Base-by-base conservation (phyloP, 2,113 vertebrate genomes). In the Crotalus horridus region DNA sequence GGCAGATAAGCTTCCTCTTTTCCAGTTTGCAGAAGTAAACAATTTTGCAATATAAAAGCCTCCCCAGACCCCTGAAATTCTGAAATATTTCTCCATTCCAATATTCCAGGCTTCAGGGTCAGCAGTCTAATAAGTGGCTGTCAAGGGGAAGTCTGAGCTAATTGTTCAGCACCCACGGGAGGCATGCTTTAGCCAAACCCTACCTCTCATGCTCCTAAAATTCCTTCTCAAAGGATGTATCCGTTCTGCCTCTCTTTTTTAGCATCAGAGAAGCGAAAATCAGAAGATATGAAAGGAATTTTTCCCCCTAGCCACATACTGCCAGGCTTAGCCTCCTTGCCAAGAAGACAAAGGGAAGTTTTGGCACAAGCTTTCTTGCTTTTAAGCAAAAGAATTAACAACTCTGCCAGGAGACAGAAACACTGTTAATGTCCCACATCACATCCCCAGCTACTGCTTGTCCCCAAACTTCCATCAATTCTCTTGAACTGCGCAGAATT, bases 181-280 rank as follows among this genome's bases (percentile, higher is more conserved):
- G 21, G 48, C 8, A 23, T 59, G 43, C 29, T 74, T 55, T 58
- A 91, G 46, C n/a, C 29, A 15, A 53, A 23, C 54, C 61, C 11
- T 55, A 24, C n/a, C 61, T 23, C 88, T 69, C 3, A 43, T 23
- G 29, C 59, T 11, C 53, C 24, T 61, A 87, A n/a, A 90, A 89
- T 54, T 88, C 20, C 11, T 17, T 61, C 53, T 33, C 93, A 89
- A 59, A 43, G 21, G 26, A 54, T 43, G 53, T 51, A 58, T 89
- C 61, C 48, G 21, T 51, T 43, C 23, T 7, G n/a, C 21, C 20
- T 3, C 11, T 0, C 0, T 85, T 86, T 86, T 90, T 81, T 88
- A 69, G 61, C 26, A 94, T 81, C 15, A 54, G 90, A 26, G 46
- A 24, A 59, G 81, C 7, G 92, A 90, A 59, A 21, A 88, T 29